Conservation (phyloP, 2,797 vertebrate genomes). For the Dipus sagitta region DNA sequence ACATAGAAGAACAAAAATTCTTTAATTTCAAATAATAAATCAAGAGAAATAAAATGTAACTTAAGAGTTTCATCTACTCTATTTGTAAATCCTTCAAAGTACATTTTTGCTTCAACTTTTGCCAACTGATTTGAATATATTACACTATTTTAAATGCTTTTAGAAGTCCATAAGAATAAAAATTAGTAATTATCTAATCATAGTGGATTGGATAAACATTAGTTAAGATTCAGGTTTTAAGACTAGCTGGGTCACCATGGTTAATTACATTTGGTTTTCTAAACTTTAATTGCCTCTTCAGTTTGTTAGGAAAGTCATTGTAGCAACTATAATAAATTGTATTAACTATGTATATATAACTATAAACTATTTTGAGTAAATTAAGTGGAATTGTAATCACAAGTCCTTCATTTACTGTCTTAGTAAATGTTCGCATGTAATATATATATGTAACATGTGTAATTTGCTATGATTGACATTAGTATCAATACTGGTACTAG, state of each 20-base stretch:
- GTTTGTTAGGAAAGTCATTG: conserved; percentile 14
- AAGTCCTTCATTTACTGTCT: neutral
- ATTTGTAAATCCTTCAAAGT: neutral
- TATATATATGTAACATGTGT: neutral
- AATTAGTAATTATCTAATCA: neutral
- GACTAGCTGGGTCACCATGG: neutral
- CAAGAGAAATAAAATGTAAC: conserved; percentile 39
- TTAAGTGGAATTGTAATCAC: conserved; percentile 45
- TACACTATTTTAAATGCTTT: conserved; percentile 1
- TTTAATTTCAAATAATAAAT: conserved; percentile 38
- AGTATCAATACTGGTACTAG: neutral
- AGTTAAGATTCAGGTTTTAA: neutral
- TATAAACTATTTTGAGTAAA: neutral
- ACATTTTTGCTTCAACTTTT: conserved; percentile 20
- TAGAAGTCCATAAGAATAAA: conserved; percentile 16
- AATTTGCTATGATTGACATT: neutral
- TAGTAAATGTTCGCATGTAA: neutral
- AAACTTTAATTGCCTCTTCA: conserved; percentile 19
- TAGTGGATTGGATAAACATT: neutral
- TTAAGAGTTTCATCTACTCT: neutral
- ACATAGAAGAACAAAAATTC: neutral
- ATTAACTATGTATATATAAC: too few relatives aligned
- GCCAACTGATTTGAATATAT: neutral
- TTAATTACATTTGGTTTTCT: conserved; percentile 16
- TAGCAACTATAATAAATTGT: neutral